These are phyloP conservation scores for Falco rusticolus DNA, from an alignment of 2,797 vertebrate genomes.

Conservation along the genomic window DNA sequence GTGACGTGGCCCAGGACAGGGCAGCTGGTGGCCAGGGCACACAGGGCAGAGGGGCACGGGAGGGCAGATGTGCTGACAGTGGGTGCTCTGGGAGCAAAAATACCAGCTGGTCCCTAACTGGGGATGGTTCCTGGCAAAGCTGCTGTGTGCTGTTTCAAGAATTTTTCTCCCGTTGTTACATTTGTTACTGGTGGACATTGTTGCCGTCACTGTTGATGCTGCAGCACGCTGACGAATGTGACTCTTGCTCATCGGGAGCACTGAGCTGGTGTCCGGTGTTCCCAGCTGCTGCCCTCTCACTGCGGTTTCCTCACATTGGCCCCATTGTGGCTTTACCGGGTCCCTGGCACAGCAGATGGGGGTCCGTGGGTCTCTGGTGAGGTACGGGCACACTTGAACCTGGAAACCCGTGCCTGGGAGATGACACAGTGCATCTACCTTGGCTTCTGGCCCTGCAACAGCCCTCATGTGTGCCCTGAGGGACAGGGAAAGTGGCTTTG, in stretches of 20 bases:
- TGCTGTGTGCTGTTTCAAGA: neutral
- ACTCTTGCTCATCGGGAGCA: neutral
- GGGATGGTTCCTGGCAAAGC: neutral
- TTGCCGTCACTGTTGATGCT: fast-evolving
- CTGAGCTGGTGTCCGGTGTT: neutral
- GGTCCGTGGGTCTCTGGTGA: fast-evolving
- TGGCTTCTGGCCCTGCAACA: neutral
- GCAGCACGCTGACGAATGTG: fast-evolving
- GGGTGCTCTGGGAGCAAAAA: neutral
- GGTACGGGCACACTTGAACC: neutral
- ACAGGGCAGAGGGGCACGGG: neutral
- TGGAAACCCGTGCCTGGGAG: fast-evolving
- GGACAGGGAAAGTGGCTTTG: fast-evolving
- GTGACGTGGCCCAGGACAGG: neutral
- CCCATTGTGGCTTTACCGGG: fast-evolving
- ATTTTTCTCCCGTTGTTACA: neutral
- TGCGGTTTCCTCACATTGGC: fast-evolving
- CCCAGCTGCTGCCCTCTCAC: neutral
- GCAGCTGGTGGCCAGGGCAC: neutral
- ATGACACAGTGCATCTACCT: fast-evolving
- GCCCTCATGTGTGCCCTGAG: fast-evolving
- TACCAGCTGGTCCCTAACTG: neutral
- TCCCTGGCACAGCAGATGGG: neutral
- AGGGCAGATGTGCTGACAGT: neutral
- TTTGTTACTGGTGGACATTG: neutral